Evolutionary conservation across 2,888 invertebrate species (phyloP).

Genomic region (Lepidochrysops patricia): DNA sequence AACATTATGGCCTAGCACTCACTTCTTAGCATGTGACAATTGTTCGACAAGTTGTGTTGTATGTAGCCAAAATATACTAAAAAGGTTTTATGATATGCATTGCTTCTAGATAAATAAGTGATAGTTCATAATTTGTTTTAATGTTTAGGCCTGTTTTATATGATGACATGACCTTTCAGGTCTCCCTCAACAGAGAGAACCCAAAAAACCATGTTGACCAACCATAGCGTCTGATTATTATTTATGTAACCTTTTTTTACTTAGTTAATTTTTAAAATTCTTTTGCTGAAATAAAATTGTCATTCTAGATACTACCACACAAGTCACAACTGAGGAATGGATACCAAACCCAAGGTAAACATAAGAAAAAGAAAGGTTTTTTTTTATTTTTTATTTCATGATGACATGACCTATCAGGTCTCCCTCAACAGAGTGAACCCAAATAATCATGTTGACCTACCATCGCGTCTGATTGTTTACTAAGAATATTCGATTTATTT

Average conservation of each 20-base stretch:
- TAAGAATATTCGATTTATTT: background rate
- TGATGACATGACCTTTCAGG: conserved; percentile 63
- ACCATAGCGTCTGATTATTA: conserved; percentile 23
- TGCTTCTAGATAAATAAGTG: too few relatives aligned
- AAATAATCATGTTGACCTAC: conserved; percentile 42
- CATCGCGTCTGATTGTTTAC: background rate
- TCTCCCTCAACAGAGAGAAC: conserved; percentile 70
- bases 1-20: too few relatives aligned
- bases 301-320: background rate
- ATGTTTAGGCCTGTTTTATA: conserved; percentile 22
- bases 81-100: too few relatives aligned
- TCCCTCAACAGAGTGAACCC: conserved; percentile 68
- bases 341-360: background rate
- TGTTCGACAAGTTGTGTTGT: too few relatives aligned
- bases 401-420: conserved; percentile 62
- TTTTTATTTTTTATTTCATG: conserved; percentile 28
- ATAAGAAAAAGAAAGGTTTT: background rate
- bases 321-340: background rate
- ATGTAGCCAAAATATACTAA: too few relatives aligned
- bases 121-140: background rate
- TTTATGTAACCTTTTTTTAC: too few relatives aligned
- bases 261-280: too few relatives aligned
- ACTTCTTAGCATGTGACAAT: too few relatives aligned
- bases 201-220: conserved; percentile 47
- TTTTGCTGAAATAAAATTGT: background rate